Base-by-base conservation (phyloP, 2,113 vertebrate genomes). In the Actenoides lindsayi region DNA sequence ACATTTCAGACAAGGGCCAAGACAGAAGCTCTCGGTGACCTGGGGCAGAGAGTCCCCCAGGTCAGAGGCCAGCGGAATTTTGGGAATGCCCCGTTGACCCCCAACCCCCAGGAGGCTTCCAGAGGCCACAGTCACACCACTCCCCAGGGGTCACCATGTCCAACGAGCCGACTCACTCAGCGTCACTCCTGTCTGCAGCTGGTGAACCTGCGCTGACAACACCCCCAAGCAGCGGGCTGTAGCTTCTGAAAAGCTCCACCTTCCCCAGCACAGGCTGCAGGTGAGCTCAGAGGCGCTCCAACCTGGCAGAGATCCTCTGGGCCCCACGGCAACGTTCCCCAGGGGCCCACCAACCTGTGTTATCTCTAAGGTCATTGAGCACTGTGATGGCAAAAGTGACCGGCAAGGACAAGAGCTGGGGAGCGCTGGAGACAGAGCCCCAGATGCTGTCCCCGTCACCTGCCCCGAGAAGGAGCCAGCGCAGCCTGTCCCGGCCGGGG, bases 191-290 rank as follows among this genome's bases (percentile, higher is more conserved):
- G 41, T 10, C 24, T 11, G 6, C 50, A n/a, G 24, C 3, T 15
- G 5, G 11, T 20, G n/a, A 35, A 31, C 12, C 42, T 12, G 17
- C 44, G 17, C 53, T 2, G 37, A 37, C 9, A 10, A 16, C 54
- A 31, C 30, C 28, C 17, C 10, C 17, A 17, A 60, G 46, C n/a
- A 13, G 0, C 2, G 7, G 21, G 18, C 9, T 31, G 11, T 3
- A 48, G 59, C 51, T 33, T 12, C 28, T 9, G 42, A 44, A 23
- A 63, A 48, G 27, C 21, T 39, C 15, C 59, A 24, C 9, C 24
- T 20, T 21, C 24, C 23, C 23, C 59, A 69, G 44, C 54, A n/a
- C 23, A 50, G 83, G 8, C 16, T 18, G 48, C 62, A 56, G 62
- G 11, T 5, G 7, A 64, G 44, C 83, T 53, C 71, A 12, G 63